These are phyloP conservation scores for Eospalax fontanierii DNA, from an alignment of 2,797 vertebrate species.

Conservation along the genomic window DNA sequence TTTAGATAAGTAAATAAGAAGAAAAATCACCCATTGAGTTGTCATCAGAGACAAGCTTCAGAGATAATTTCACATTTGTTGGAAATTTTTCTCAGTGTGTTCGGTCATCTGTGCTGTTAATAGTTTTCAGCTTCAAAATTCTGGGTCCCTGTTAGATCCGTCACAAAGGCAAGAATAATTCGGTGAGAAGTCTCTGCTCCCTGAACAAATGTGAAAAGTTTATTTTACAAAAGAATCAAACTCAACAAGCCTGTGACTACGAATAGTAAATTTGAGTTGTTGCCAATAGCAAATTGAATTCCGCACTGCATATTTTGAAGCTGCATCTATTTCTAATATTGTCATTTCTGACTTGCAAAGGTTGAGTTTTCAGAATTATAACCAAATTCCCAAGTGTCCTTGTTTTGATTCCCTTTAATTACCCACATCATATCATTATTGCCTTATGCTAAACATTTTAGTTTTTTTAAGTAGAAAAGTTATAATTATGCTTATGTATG, in stretches of 20 bases:
- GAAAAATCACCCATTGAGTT: neutral
- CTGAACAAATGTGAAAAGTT: conserved; percentile 51
- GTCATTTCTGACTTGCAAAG: conserved; percentile 61
- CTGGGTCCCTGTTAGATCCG: neutral
- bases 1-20: conserved; percentile 25
- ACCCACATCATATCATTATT: conserved; percentile 33
- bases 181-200: conserved; percentile 13
- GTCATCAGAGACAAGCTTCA: conserved; percentile 15
- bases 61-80: neutral
- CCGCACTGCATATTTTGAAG: neutral
- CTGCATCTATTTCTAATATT: conserved; percentile 12
- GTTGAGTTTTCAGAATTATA: conserved; percentile 42
- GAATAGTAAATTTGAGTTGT: conserved; percentile 34
- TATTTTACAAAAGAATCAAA: conserved; percentile 36
- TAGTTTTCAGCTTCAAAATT: conserved; percentile 54
- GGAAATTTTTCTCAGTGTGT: conserved; percentile 7
- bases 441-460: neutral
- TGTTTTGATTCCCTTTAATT: conserved; percentile 54
- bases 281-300: conserved; percentile 58
- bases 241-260: conserved; percentile 23
- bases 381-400: conserved; percentile 39
- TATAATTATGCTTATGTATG: neutral
- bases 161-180: conserved; percentile 60
- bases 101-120: conserved; percentile 46
- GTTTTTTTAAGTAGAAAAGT: neutral